Base-by-base conservation (phyloP, 2,888 invertebrate genomes). In the Seira sanloemensis region DNA sequence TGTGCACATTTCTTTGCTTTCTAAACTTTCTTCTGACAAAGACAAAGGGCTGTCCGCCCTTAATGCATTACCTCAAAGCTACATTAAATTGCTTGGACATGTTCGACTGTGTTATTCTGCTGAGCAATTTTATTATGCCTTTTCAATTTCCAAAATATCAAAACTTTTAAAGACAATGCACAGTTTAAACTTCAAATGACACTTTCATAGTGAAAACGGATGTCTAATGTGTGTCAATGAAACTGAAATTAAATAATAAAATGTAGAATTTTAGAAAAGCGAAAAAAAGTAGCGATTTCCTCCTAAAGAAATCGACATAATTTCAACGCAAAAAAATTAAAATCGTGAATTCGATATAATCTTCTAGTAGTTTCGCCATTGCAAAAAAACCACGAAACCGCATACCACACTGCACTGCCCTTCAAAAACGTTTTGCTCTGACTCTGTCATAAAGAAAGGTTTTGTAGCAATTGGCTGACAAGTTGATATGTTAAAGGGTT, bases 371-470 rank as follows among this genome's bases (percentile, higher is more conserved):
- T n/a, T n/a, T 58, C n/a, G 58, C 18, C 58, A 58, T 37, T 62
- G 25, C 24, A 19, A 37, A 37, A 50, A n/a, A 54, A 24, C 74
- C 27, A 27, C 62, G 24, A 76, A 58, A 46, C 16, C 27, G 27
- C 77, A 77, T 21, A 16, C 19, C 18, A 62, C 65, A 75, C 54
- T 1, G n/a, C 68, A 67, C 1, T 77, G 77, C 65, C 77, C 77
- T 58, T 23, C 27, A 77, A 2, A 18, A 23, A 58, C 58, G n/a
- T 58, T 58, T 58, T 58, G 5, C n/a, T 9, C 58, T 58, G n/a
- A n/a, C n/a, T n/a, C n/a, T n/a, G n/a, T 58, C n/a, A 37, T 37
- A 58, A 58, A 58, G 12, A 58, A 58, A 58, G 19, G 19, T n/a
- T 19, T 9, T 46, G 46, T 46, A 18, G 4, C 66, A 66, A 66